These are phyloP conservation scores for Thrips palmi DNA, from an alignment of 1,140 invertebrate species.

Conservation along the genomic window DNA sequence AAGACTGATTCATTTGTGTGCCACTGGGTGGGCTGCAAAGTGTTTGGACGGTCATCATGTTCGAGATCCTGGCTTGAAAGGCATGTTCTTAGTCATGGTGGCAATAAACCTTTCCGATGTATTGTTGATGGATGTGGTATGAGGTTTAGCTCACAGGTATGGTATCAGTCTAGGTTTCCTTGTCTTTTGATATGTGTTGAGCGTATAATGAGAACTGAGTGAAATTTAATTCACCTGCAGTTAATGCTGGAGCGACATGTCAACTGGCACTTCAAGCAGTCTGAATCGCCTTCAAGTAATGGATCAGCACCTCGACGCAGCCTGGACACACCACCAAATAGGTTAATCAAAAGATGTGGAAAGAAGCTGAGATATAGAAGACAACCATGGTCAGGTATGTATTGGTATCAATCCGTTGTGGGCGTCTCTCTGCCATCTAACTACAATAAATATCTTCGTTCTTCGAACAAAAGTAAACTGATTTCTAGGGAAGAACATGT, in stretches of 20 bases:
- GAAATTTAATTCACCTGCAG: constrained; percentile 38
- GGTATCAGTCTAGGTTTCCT: constrained; percentile 11
- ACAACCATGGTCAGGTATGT: constrained; percentile 33
- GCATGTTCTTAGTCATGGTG: constrained; percentile 79
- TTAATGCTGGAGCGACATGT: constrained; percentile 76
- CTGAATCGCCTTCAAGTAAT: constrained; percentile 34
- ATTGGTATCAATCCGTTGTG: background rate
- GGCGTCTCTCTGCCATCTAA: background rate
- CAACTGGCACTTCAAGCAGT: constrained; percentile 72
- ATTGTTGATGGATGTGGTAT: constrained; percentile 84
- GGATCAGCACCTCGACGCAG: constrained; percentile 33
- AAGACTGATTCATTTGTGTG: constrained; percentile 69
- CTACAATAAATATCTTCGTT: too few species aligned
- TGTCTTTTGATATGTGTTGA: constrained; percentile 6
- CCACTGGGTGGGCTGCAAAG: constrained; percentile 84
- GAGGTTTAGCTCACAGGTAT: constrained; percentile 79
- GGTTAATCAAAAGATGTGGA: constrained; percentile 65
- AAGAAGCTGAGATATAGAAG: constrained; percentile 65
- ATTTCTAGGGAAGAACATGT: too few species aligned
- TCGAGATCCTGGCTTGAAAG: constrained; percentile 83
- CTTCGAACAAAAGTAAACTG: too few species aligned
- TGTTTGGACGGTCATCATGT: constrained; percentile 78
- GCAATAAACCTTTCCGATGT: constrained; percentile 87
- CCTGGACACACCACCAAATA: constrained; percentile 41
- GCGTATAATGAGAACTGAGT: background rate